Evolutionary conservation across 1,140 invertebrate species (phyloP), one percentile per base, ranked within the genome.

Genomic region (Tetraneura akinire): DNA sequence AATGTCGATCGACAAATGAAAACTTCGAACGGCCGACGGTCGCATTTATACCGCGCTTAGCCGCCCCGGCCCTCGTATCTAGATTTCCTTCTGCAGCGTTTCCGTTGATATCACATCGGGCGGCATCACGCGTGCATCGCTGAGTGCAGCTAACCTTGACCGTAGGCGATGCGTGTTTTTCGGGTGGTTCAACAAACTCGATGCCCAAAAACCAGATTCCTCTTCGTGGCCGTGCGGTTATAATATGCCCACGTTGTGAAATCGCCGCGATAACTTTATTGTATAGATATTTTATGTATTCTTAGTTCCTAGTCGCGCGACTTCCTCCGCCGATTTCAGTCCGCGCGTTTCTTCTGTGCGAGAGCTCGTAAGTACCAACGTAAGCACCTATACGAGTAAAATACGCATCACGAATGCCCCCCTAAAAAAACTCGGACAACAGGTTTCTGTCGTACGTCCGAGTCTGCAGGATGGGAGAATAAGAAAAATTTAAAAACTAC

Each of bases 161-260:
- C 68, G 23, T 71, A 29, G 16, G 16, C 16, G 23, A 23, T 18
- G 21, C 9, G 45, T 23, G 1, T 55, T 23, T 51, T n/a, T 68
- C 26, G 66, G 45, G 64, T n/a, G 18, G 68, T 71, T 71, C 68
- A 71, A 71, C 68, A 71, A 71, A 49, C 68, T 18, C 45, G 47
- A 26, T 10, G 26, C n/a, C n/a, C n/a, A 11, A 26, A 71, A 71
- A 71, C 68, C 68, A 71, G 68, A 71, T 71, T 71, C 68, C 47
- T 71, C 14, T 49, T 16, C 23, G 26, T 68, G n/a, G n/a, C n/a
- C 42, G 62, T 42, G 32, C 8, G n/a, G n/a, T n/a, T n/a, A n/a
- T 37, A 37, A 37, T 37, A 37, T 3, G 32, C 8, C n/a, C n/a
- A n/a, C 32, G 16, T 71, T 71, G 49, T 23, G 47, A 51, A 49